phyloP scores from a whole-genome alignment of 2,113 vertebrate genomes.

The Platichthys stellatus region DNA sequence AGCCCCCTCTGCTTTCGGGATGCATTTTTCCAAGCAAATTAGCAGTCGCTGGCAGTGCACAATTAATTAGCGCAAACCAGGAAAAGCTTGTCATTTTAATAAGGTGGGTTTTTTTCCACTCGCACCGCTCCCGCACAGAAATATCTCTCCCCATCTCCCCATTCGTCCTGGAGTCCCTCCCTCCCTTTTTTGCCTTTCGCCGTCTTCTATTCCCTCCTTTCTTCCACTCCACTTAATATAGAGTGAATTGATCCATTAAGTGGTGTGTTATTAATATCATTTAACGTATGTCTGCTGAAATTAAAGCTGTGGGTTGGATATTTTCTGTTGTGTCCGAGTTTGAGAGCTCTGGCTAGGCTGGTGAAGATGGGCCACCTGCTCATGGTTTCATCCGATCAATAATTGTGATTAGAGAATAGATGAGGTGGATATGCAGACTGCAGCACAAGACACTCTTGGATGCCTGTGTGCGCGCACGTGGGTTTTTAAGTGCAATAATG shows the following conservation, averaged over 20 bases:
- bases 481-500: conserved; percentile 7
- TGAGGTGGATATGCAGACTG: conserved; percentile 27
- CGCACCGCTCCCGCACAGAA: conserved; percentile 62
- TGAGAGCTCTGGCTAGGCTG: conserved; percentile 81
- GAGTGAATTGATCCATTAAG: conserved; percentile 95
- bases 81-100: conserved; percentile 97
- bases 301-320: conserved; percentile 87
- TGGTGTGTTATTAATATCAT: conserved; percentile 90
- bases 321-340: conserved; percentile 61
- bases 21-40: conserved; percentile 92
- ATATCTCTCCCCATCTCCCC: conserved; percentile 62
- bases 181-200: conserved; percentile 74
- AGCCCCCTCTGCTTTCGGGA: conserved; percentile 85
- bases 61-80: conserved; percentile 96
- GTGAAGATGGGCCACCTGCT: conserved; percentile 80
- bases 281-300: conserved; percentile 94
- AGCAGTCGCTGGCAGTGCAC: conserved; percentile 89
- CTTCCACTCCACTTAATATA: conserved; percentile 89
- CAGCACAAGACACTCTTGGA: conserved; percentile 3
- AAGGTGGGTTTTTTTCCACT: conserved; percentile 80
- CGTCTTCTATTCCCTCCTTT: conserved; percentile 32
- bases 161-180: conserved; percentile 65
- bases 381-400: conserved; percentile 83
- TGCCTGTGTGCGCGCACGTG: neutral
- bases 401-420: conserved; percentile 54